Percentiles rank a stretch among this genome's conserved stretches.
Conservation (phyloP, 2,113 vertebrate species). For the Urocynchramus pylzowi region DNA sequence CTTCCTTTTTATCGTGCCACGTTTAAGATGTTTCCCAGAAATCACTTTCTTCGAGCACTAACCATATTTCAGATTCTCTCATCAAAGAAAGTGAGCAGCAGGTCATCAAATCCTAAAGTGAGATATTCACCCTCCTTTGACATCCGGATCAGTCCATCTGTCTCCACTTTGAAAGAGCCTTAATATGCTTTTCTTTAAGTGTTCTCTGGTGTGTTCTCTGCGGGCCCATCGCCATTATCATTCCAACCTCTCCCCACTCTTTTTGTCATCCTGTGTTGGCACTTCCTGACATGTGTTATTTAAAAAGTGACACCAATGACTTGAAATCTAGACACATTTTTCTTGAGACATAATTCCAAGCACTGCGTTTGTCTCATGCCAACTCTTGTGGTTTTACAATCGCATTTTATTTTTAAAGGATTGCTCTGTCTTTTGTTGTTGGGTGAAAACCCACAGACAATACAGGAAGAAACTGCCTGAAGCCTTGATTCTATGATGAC, state of each 20-base stretch:
- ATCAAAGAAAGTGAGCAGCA: slow-evolving; percentile 66
- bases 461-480: slow-evolving; percentile 44
- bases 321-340: slow-evolving; percentile 68
- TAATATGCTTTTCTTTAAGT: slow-evolving; percentile 65
- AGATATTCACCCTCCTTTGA: slow-evolving; percentile 64
- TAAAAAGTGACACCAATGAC: slow-evolving; percentile 63
- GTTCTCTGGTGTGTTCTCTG: slow-evolving; percentile 61
- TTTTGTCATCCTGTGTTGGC: slow-evolving; percentile 66
- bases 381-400: slow-evolving; percentile 50
- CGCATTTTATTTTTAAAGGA: slow-evolving; percentile 54
- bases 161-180: slow-evolving; percentile 62
- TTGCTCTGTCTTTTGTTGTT: slow-evolving; percentile 62
- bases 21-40: slow-evolving; percentile 51
- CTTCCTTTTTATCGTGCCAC: neutral
- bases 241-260: slow-evolving; percentile 63
- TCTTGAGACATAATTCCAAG: slow-evolving; percentile 55
- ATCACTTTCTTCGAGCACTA: slow-evolving; percentile 25
- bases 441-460: slow-evolving; percentile 62
- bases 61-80: slow-evolving; percentile 57
- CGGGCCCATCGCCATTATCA: slow-evolving; percentile 64
- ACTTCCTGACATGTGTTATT: slow-evolving; percentile 68
- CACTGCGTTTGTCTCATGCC: slow-evolving; percentile 47
- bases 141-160: slow-evolving; percentile 64
- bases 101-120: slow-evolving; percentile 65
- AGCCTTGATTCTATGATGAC: slow-evolving; percentile 46